Evolutionary conservation across 2,113 vertebrate genomes (phyloP).

Genomic region (Saccopteryx leptura): DNA sequence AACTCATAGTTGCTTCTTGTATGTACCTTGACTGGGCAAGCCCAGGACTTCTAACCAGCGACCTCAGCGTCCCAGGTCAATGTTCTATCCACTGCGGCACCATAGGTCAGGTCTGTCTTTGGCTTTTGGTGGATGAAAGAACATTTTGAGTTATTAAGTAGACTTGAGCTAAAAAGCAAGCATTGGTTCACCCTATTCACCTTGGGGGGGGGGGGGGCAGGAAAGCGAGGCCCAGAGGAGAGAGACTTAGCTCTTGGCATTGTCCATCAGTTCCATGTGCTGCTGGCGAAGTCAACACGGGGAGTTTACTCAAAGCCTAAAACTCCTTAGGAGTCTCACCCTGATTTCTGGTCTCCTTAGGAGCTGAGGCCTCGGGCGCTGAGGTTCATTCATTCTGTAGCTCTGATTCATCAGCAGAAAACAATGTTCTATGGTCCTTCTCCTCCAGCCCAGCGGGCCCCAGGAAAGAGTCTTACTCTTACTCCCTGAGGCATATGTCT

Average conservation of each 20-base stretch:
- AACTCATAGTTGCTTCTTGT: too few species aligned
- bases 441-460: background rate
- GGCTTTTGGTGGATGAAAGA: background rate
- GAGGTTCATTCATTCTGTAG: background rate
- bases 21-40: too few species aligned
- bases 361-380: background rate
- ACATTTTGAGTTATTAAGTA: background rate
- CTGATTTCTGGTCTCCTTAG: background rate
- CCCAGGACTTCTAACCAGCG: too few species aligned
- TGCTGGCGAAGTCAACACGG: background rate
- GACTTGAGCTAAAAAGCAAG: conserved; percentile 17
- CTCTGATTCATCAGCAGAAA: background rate
- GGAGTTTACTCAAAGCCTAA: background rate
- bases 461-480: background rate
- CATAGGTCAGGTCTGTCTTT: background rate
- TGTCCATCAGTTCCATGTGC: fast-evolving
- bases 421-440: background rate
- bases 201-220: background rate
- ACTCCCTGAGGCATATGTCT: fast-evolving
- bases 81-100: too few species aligned
- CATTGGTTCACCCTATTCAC: background rate
- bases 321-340: background rate
- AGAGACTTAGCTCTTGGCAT: background rate
- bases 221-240: background rate
- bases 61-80: too few species aligned